A percentile compares a stretch with the other conserved stretches of the same genome.
phyloP scores from a whole-genome alignment of 2,113 vertebrate species.

The Emberiza fucata region DNA sequence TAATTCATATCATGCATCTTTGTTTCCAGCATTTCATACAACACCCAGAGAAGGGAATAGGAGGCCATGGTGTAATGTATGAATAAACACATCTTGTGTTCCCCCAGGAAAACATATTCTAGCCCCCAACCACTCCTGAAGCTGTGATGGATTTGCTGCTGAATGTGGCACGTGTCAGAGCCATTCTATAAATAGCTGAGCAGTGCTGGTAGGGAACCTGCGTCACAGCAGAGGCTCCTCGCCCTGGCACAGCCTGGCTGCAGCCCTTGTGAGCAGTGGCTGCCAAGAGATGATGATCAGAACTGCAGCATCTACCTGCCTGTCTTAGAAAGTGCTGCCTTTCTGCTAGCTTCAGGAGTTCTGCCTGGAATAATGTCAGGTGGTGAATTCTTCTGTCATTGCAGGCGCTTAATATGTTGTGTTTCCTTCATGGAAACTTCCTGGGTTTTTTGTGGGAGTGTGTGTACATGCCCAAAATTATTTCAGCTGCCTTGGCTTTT shows the following conservation, averaged over 20 bases:
- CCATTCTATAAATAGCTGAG: conserved; percentile 26
- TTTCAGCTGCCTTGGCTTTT: not conserved
- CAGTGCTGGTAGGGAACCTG: conserved; percentile 1
- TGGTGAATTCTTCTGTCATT: not conserved
- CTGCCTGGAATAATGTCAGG: not conserved
- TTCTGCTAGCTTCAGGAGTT: not conserved
- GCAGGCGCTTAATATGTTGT: not conserved
- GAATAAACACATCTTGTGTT: not conserved
- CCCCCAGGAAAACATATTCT: not conserved
- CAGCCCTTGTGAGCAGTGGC: not conserved
- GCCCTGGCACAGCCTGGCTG: not conserved
- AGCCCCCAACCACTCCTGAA: not conserved
- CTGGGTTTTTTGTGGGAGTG: not conserved
- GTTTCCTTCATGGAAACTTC: not conserved
- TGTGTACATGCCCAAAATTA: not conserved
- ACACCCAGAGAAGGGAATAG: not conserved
- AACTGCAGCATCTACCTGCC: not conserved
- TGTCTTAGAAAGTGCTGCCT: not conserved
- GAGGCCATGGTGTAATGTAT: not conserved
- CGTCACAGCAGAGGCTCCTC: not conserved
- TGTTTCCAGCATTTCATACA: not conserved
- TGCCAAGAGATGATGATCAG: not conserved
- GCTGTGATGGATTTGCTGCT: not conserved
- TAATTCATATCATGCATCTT: not conserved
- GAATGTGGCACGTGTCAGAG: conserved; percentile 8